phyloP scores from a whole-genome alignment of 2,888 invertebrate species.

The Stenotaenia linearis region DNA sequence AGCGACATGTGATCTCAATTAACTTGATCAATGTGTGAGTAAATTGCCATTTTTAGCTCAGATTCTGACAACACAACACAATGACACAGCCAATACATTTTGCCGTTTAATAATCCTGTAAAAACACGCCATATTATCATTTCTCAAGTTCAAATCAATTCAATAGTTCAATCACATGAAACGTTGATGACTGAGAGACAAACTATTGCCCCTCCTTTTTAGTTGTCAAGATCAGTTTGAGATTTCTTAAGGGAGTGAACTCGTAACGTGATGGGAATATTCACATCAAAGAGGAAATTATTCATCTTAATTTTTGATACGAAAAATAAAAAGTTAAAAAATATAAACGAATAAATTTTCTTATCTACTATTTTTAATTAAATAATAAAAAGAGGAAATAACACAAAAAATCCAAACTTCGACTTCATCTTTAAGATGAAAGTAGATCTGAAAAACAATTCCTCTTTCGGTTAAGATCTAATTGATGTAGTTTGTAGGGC shows the following conservation, averaged over 20 bases:
- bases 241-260: conserved; percentile 20
- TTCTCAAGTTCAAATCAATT: background rate
- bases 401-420: background rate
- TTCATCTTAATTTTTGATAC: background rate
- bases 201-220: background rate
- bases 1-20: conserved; percentile 26
- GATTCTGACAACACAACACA: background rate
- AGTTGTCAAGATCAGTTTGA: conserved; percentile 4
- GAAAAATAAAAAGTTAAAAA: background rate
- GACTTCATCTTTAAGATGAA: too few relatives aligned
- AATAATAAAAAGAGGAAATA: background rate
- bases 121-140: background rate
- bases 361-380: background rate
- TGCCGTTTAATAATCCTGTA: background rate
- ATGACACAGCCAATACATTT: background rate
- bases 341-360: background rate
- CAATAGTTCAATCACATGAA: conserved; percentile 3
- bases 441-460: too few relatives aligned
- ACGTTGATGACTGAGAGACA: background rate
- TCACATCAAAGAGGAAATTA: background rate
- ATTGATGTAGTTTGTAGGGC: background rate
- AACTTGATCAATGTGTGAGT: background rate
- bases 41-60: background rate
- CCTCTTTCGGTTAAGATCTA: background rate
- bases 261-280: background rate